Evolutionary conservation across 2,113 vertebrate species (phyloP), one percentile per base, ranked within the genome.

Genomic region (Azemiops feae): DNA sequence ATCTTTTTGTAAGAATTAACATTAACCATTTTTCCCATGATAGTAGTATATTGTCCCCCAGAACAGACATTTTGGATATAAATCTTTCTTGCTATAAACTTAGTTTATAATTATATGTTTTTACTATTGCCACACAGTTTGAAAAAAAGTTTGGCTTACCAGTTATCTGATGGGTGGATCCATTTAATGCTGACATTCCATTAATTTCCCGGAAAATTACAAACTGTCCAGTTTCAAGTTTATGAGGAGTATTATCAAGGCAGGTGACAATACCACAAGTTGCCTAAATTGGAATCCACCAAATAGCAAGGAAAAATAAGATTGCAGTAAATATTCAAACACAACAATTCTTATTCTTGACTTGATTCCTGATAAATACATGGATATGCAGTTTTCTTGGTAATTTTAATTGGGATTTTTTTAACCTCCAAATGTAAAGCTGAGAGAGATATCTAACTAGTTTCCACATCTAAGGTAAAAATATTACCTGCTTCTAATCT

Each of bases 181-280:
- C 97, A 81, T 99, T 99, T 93, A 99, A 98, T 91, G 98, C 97
- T 0, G 95, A 96, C 99, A 99, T 99, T 95, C 99, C 99, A 60
- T 98, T 97, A 92, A 99, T 97, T 97, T 99, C 99, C 95, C 98
- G 97, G 94, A 99, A 99, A 81, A 98, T 97, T 95, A 99, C 96
- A 55, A 98, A 98, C 85, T 99, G 99, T 57, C 99, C 99, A 0
- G 98, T 98, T 97, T 99, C 98, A 50, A 99, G 98, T 87, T 99
- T 99, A 89, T 99, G 99, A 43, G 98, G 98, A 92, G 97, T 98
- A 96, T 98, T 99, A 97, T 99, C 99, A 98, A 99, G 98, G 95
- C 99, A 99, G 57, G 98, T 99, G 64, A 99, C 98, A 91, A 99
- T 98, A 43, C 99, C 99, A 95, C 98, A 98, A 96, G 98, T 98